Conservation (phyloP, 2,888 invertebrate genomes). For the Sericinus montela region DNA sequence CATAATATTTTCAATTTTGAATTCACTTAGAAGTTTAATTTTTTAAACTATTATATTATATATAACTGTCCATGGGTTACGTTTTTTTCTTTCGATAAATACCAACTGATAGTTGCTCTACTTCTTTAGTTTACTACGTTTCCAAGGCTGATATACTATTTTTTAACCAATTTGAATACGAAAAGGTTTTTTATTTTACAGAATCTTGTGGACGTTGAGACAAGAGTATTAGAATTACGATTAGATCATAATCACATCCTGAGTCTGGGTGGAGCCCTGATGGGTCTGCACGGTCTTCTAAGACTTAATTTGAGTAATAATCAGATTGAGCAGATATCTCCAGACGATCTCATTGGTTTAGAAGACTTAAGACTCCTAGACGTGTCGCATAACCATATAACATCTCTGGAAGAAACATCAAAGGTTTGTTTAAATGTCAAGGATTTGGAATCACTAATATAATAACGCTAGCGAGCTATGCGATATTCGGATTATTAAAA, state of each 20-base stretch:
- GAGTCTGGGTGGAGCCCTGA: constrained; percentile 85
- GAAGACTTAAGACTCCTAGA: constrained; percentile 86
- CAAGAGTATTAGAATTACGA: constrained; percentile 84
- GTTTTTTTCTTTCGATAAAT: too few relatives aligned
- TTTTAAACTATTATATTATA: too few relatives aligned
- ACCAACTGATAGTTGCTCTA: too few relatives aligned
- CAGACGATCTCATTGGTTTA: constrained; percentile 88
- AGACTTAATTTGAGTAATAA: constrained; percentile 88
- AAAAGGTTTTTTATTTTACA: constrained; percentile 62
- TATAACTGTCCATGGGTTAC: too few relatives aligned
- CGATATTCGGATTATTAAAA: constrained; percentile 17
- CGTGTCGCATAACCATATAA: constrained; percentile 87
- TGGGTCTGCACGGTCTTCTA: constrained; percentile 86
- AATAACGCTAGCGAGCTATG: constrained; percentile 26
- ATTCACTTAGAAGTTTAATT: too few relatives aligned
- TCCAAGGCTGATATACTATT: too few relatives aligned
- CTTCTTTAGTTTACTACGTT: too few relatives aligned
- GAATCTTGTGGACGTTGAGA: constrained; percentile 88
- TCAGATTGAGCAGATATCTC: constrained; percentile 84
- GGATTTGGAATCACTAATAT: constrained; percentile 24
- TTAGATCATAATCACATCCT: constrained; percentile 86
- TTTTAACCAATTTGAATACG: too few relatives aligned
- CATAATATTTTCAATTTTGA: too few relatives aligned
- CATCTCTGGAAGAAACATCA: constrained; percentile 89
- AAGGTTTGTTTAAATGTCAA: constrained; percentile 77